These are phyloP conservation scores for Neoscelio sp. DNA, from an alignment of 2,888 invertebrate species.

Conservation along the genomic window DNA sequence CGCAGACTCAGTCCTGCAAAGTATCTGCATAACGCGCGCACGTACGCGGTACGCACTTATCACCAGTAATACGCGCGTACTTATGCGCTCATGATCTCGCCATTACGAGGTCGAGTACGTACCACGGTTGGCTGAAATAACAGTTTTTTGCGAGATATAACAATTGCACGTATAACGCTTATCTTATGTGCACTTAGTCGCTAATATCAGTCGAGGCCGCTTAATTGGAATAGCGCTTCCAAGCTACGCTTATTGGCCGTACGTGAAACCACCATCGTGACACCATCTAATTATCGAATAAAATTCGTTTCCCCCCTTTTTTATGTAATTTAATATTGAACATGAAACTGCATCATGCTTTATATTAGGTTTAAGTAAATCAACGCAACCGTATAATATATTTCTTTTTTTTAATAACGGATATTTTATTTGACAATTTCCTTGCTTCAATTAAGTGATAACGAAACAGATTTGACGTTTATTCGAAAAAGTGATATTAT, in stretches of 20 bases:
- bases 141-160: conserved; percentile 67
- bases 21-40: conserved; percentile 62
- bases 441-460: too few species aligned
- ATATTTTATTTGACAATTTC: too few species aligned
- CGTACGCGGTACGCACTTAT: conserved; percentile 56
- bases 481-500: too few species aligned
- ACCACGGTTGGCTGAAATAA: conserved; percentile 66
- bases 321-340: too few species aligned
- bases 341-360: too few species aligned
- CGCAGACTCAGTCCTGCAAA: conserved; percentile 52
- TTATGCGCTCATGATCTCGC: conserved; percentile 47
- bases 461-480: too few species aligned
- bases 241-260: conserved; percentile 47
- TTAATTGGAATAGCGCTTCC: conserved; percentile 57
- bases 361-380: too few species aligned
- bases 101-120: conserved; percentile 39
- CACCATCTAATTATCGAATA: conserved; percentile 39
- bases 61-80: conserved; percentile 46
- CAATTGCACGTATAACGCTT: conserved; percentile 67
- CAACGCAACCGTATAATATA: too few species aligned
- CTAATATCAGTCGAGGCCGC: conserved; percentile 62
- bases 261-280: conserved; percentile 28
- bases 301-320: not conserved
- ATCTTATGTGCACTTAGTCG: conserved; percentile 68
- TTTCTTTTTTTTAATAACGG: too few species aligned